These are phyloP conservation scores for Pseudachorutes palmiensis DNA, from an alignment of 1,140 invertebrate genomes.

Conservation along the genomic window DNA sequence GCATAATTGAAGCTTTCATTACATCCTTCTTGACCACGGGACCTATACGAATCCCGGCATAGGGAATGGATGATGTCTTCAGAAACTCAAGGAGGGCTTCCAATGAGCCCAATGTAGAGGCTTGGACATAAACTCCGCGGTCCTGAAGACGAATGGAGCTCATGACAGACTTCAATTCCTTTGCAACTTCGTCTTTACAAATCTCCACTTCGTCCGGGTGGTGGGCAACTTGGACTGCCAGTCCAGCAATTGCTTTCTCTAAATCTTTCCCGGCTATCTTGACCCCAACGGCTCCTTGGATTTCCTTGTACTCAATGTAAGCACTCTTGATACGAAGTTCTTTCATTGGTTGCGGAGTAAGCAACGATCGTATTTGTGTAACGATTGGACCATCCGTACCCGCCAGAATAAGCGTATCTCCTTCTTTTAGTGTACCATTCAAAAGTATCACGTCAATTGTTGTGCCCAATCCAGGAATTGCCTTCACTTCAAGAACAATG, in stretches of 20 bases:
- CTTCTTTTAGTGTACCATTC: slow-evolving; percentile 85
- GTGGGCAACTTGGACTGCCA: slow-evolving; percentile 80
- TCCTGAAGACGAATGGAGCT: slow-evolving; percentile 84
- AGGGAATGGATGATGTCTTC: slow-evolving; percentile 93
- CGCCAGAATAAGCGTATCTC: slow-evolving; percentile 88
- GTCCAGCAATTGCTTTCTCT: slow-evolving; percentile 91
- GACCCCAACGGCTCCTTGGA: slow-evolving; percentile 92
- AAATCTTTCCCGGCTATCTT: slow-evolving; percentile 97
- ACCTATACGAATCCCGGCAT: slow-evolving; percentile 96
- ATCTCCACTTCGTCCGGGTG: slow-evolving; percentile 90
- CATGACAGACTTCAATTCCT: slow-evolving; percentile 75
- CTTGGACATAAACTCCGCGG: slow-evolving; percentile 95
- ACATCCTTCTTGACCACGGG: slow-evolving; percentile 99
- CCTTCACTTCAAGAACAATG: slow-evolving; percentile 98
- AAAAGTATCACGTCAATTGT: slow-evolving; percentile 98
- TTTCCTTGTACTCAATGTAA: slow-evolving; percentile 91
- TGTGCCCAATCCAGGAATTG: slow-evolving; percentile 91
- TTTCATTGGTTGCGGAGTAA: slow-evolving; percentile 96
- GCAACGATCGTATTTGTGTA: slow-evolving; percentile 89
- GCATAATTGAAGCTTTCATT: slow-evolving; percentile 98
- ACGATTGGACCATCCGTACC: slow-evolving; percentile 97
- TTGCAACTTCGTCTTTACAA: slow-evolving; percentile 67
- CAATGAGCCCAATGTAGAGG: slow-evolving; percentile 93
- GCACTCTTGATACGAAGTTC: slow-evolving; percentile 97
- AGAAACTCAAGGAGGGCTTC: slow-evolving; percentile 96